Conservation (phyloP, 2,113 vertebrate genomes). For the Myrmophylax atrothorax region DNA sequence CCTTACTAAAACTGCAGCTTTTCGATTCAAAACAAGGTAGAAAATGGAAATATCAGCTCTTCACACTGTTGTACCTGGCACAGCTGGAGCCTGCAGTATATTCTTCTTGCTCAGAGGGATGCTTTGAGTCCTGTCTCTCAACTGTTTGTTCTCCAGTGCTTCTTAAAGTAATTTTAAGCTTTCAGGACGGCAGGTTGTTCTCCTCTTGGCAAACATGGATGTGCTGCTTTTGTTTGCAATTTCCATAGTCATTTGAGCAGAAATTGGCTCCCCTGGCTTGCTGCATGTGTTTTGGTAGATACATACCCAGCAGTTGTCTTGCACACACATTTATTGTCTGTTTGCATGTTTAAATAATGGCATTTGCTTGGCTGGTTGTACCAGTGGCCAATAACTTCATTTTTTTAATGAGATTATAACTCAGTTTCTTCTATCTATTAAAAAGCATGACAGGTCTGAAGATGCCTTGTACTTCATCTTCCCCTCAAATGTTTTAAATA, state of each 20-base stretch:
- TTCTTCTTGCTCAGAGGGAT: neutral
- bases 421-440: neutral
- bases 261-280: neutral
- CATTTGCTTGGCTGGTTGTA: neutral
- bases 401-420: neutral
- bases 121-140: neutral
- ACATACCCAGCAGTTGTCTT: neutral
- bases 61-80: neutral
- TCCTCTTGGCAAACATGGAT: neutral
- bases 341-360: neutral
- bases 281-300: neutral
- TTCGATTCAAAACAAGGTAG: neutral
- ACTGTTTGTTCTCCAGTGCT: neutral
- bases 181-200: neutral
- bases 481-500: neutral
- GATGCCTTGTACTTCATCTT: neutral
- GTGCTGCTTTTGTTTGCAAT: conserved; percentile 13
- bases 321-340: neutral
- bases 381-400: neutral
- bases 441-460: neutral
- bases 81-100: neutral
- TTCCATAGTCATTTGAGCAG: conserved; percentile 7
- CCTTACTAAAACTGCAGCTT: neutral
- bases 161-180: neutral
- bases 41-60: neutral